Evolutionary conservation across 1,140 invertebrate genomes (phyloP).

Genomic region (Pseudomyrmex flavicornis): DNA sequence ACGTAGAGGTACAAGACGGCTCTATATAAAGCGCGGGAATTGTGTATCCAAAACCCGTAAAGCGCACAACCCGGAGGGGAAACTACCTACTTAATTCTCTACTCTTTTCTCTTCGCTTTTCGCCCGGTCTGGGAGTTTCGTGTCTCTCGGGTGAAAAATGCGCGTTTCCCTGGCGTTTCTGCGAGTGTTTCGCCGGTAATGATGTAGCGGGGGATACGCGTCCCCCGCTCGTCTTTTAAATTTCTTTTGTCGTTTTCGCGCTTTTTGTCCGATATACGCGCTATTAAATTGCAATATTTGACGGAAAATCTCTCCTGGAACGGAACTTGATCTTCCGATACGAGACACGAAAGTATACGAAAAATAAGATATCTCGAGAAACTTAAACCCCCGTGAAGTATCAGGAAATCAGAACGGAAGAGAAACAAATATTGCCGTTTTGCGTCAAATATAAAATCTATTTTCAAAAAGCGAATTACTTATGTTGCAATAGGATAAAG

Average conservation of each 20-base stretch:
- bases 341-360: not conserved
- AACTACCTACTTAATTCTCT: slow-evolving; percentile 65
- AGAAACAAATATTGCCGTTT: not conserved
- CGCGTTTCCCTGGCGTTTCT: slow-evolving; percentile 28
- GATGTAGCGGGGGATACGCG: not conserved
- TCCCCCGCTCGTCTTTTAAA: not conserved
- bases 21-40: not conserved
- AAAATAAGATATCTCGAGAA: not conserved
- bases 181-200: slow-evolving; percentile 18
- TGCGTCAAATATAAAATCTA: no score
- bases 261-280: not conserved
- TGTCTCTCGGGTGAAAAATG: slow-evolving; percentile 57
- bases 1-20: not conserved
- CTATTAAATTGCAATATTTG: slow-evolving; percentile 11
- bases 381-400: not conserved
- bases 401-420: not conserved
- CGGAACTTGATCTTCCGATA: not conserved
- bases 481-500: no score
- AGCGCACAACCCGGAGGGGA: not conserved
- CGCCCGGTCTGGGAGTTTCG: slow-evolving; percentile 48
- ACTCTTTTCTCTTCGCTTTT: slow-evolving; percentile 6
- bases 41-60: slow-evolving; percentile 34
- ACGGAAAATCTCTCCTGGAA: not conserved
- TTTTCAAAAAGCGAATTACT: no score
- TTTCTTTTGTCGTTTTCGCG: not conserved